A percentile compares a stretch with the other conserved stretches of the same genome.
These are phyloP conservation scores for Enteromius anoplus DNA, from an alignment of 2,797 vertebrate species.

Conservation along the genomic window DNA sequence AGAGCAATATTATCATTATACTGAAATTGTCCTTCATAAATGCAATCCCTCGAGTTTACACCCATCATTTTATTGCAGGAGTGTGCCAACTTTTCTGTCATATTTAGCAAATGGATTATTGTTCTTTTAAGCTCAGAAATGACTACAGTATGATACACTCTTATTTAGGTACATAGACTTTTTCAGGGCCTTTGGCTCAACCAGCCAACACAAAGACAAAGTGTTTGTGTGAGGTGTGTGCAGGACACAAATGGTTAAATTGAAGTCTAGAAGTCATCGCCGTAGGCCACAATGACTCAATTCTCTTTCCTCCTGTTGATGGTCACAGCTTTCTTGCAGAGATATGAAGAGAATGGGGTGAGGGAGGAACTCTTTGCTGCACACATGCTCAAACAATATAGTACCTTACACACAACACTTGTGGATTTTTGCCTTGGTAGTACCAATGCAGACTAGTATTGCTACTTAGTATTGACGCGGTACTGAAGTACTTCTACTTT, in stretches of 20 bases:
- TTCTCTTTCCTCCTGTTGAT: slow-evolving; percentile 72
- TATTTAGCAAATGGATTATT: background rate
- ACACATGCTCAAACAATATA: background rate
- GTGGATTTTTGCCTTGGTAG: background rate
- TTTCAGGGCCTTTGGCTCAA: background rate
- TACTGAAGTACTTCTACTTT: background rate
- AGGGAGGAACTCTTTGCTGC: background rate
- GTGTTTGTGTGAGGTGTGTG: slow-evolving; percentile 32
- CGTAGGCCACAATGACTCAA: slow-evolving; percentile 68
- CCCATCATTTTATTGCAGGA: background rate
- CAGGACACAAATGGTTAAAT: slow-evolving; percentile 64
- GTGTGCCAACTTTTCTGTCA: background rate
- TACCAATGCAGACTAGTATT: background rate
- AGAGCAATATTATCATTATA: background rate
- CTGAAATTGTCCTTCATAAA: background rate
- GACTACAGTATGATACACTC: background rate
- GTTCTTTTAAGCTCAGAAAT: background rate
- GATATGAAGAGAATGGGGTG: background rate
- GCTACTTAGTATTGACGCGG: background rate
- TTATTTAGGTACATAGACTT: background rate
- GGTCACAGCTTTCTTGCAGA: slow-evolving; percentile 59
- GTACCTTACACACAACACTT: background rate
- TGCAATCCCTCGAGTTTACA: background rate
- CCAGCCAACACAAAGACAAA: background rate
- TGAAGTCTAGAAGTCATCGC: slow-evolving; percentile 66